Conservation (phyloP, 2,888 invertebrate species). For the Invenusta paracnida region DNA sequence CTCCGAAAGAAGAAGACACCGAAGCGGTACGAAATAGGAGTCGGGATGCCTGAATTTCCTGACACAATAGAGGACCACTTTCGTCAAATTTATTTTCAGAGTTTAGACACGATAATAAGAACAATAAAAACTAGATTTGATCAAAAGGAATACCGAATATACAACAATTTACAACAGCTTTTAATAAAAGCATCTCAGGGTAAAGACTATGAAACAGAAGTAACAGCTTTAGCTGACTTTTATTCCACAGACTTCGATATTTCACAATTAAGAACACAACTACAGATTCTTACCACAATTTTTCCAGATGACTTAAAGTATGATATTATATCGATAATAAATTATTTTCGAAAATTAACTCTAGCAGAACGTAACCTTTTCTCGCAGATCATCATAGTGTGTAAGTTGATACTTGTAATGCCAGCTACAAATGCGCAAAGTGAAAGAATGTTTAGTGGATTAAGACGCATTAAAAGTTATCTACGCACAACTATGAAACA, state of each 20-base stretch:
- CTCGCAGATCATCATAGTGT: background rate
- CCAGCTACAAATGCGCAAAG: constrained; percentile 10
- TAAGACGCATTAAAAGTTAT: constrained; percentile 11
- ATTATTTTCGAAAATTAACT: background rate
- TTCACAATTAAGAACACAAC: background rate
- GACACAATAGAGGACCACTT: background rate
- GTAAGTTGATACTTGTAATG: constrained; percentile 10
- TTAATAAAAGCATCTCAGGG: background rate
- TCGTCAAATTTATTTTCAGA: background rate
- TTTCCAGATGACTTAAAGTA: background rate
- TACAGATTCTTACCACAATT: background rate
- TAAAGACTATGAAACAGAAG: background rate
- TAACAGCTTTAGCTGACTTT: background rate
- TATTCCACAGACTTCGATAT: constrained; percentile 13
- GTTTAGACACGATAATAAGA: background rate
- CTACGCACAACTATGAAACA: constrained; percentile 9
- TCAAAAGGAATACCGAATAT: too few relatives aligned
- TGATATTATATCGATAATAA: background rate
- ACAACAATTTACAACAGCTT: background rate
- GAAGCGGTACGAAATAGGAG: constrained; percentile 7
- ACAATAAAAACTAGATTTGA: constrained; percentile 3
- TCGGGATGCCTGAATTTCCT: background rate
- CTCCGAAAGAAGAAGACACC: background rate
- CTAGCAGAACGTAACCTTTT: constrained; percentile 9
- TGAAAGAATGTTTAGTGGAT: constrained; percentile 5